These are phyloP conservation scores for Contarinia nasturtii DNA, from an alignment of 1,140 invertebrate species.

Conservation along the genomic window DNA sequence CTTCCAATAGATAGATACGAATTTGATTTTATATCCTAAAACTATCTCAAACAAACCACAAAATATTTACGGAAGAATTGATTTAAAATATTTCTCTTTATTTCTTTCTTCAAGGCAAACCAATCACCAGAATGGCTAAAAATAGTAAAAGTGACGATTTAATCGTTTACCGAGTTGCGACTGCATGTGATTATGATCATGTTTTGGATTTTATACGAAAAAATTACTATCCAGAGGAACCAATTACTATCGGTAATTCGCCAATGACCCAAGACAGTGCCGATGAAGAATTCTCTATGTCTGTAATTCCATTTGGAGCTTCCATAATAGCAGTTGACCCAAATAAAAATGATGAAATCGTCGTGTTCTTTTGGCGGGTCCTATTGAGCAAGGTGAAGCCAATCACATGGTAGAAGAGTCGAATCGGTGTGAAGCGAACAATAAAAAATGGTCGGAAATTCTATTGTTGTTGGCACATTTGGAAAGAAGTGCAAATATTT, in stretches of 20 bases:
- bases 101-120: too few species aligned
- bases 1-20: too few species aligned
- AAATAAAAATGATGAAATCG: neutral
- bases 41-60: too few species aligned
- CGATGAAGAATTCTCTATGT: conserved; percentile 7
- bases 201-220: conserved; percentile 6
- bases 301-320: conserved; percentile 3
- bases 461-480: conserved; percentile 4
- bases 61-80: too few species aligned
- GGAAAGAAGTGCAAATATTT: conserved; percentile 6
- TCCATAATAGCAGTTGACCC: conserved; percentile 4
- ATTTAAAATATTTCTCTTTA: too few species aligned
- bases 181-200: conserved; percentile 2
- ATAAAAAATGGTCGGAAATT: conserved; percentile 5
- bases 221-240: conserved; percentile 7
- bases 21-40: too few species aligned
- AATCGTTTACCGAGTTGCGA: conserved; percentile 1
- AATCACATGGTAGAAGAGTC: conserved; percentile 5
- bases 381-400: conserved; percentile 5
- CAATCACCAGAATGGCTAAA: too few species aligned
- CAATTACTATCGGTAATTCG: conserved; percentile 6
- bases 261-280: conserved; percentile 5
- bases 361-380: conserved; percentile 6
- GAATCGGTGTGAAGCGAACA: neutral
- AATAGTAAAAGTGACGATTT: neutral